Percentiles rank a stretch among this genome's conserved stretches.
phyloP scores from a whole-genome alignment of 2,113 vertebrate species.

The Pterocles orientalis region DNA sequence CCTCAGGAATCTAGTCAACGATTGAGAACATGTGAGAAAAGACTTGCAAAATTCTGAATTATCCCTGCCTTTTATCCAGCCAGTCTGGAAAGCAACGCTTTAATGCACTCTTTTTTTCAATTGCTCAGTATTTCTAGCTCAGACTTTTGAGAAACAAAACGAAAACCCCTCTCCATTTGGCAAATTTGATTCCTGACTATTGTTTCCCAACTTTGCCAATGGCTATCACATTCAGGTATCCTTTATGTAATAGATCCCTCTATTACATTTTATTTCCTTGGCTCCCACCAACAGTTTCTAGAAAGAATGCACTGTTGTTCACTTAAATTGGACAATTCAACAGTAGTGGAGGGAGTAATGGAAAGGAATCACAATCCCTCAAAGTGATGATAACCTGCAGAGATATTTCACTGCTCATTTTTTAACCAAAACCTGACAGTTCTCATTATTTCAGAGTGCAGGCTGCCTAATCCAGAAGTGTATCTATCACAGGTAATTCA shows the following conservation, averaged over 20 bases:
- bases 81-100: background rate
- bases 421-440: conserved; percentile 65
- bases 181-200: conserved; percentile 16
- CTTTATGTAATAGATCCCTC: conserved; percentile 23
- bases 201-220: conserved; percentile 34
- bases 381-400: conserved; percentile 66
- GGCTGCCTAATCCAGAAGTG: conserved; percentile 53
- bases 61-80: background rate
- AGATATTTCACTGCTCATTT: conserved; percentile 62
- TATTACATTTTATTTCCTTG: conserved; percentile 40
- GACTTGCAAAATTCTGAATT: background rate
- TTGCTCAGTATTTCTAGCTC: background rate
- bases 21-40: background rate
- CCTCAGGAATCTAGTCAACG: background rate
- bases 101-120: background rate
- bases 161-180: background rate
- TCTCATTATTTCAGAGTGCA: conserved; percentile 56
- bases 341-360: conserved; percentile 44
- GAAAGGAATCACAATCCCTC: conserved; percentile 43
- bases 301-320: conserved; percentile 38
- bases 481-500: conserved; percentile 57
- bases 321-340: conserved; percentile 57
- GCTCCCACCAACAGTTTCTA: conserved; percentile 47
- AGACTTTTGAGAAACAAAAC: background rate
- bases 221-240: conserved; percentile 10